Conservation (phyloP, 2,113 vertebrate genomes). For the Ranitomeya imitator region DNA sequence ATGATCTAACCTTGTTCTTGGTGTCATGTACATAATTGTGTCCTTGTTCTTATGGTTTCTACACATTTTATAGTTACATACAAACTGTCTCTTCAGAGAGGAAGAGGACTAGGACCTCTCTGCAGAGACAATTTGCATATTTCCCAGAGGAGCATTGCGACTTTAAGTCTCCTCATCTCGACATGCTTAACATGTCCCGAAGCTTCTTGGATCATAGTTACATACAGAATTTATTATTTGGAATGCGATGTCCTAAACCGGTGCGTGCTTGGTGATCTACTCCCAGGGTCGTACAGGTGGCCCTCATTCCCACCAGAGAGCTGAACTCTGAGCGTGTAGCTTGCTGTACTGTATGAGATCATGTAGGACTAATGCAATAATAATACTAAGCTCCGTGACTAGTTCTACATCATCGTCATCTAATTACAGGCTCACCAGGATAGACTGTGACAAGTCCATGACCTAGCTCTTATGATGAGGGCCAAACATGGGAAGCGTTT, state of each 20-base stretch:
- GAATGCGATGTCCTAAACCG: background rate
- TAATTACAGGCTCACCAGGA: constrained; percentile 20
- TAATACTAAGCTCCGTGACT: background rate
- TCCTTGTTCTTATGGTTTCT: background rate
- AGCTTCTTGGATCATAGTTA: too few species aligned
- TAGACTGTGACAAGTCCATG: background rate
- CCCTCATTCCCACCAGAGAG: background rate
- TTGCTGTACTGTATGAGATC: background rate
- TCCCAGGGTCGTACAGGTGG: background rate
- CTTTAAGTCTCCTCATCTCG: too few species aligned
- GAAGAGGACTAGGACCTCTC: too few species aligned
- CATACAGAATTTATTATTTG: background rate
- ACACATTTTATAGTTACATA: too few species aligned
- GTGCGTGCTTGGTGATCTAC: background rate
- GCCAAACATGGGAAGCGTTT: constrained; percentile 4
- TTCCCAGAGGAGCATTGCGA: too few species aligned
- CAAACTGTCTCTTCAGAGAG: too few species aligned
- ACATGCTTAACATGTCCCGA: too few species aligned
- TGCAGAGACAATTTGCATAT: too few species aligned
- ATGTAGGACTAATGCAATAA: background rate
- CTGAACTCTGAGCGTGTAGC: background rate
- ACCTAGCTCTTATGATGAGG: background rate
- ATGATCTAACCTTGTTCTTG: background rate
- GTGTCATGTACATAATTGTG: background rate
- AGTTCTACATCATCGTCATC: background rate